Conservation (phyloP, 2,797 vertebrate genomes). For the Helicolenus hilgendorfi region DNA sequence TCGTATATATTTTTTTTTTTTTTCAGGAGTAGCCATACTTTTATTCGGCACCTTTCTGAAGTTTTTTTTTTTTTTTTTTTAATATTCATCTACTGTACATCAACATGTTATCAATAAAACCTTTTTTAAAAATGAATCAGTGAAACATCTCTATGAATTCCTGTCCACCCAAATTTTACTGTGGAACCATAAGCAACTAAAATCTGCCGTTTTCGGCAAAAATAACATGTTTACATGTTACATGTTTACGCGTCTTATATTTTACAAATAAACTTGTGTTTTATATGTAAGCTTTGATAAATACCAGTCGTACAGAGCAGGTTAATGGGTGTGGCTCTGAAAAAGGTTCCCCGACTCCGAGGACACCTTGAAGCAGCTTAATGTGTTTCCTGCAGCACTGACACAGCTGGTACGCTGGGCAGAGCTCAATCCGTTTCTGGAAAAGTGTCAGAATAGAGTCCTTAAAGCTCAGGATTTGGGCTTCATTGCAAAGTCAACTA, state of each 20-base stretch:
- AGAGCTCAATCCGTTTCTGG: not conserved
- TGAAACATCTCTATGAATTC: too few relatives aligned
- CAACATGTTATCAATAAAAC: too few relatives aligned
- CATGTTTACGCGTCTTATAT: not conserved
- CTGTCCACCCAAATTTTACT: too few relatives aligned
- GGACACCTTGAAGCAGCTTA: slow-evolving; percentile 16
- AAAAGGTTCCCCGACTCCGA: not conserved
- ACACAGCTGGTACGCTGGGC: slow-evolving; percentile 3
- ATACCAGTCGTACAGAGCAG: not conserved
- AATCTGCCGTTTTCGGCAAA: rapidly evolving
- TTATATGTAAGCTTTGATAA: not conserved
- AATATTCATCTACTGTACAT: rapidly evolving
- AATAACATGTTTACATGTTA: too few relatives aligned
- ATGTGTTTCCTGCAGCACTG: not conserved
- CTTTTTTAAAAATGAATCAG: too few relatives aligned
- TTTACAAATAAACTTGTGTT: not conserved
- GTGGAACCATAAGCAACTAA: too few relatives aligned
- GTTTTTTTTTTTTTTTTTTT: too few relatives aligned
- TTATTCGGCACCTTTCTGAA: too few relatives aligned
- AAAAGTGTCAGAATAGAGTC: not conserved
- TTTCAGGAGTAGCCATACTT: too few relatives aligned
- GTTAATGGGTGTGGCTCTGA: not conserved
- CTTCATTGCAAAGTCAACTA: not conserved
- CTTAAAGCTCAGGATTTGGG: not conserved
- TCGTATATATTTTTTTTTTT: too few relatives aligned